A percentile compares a stretch with the other conserved stretches of the same genome.
Conservation (phyloP, 2,113 vertebrate species). For the Limnothrissa miodon region DNA sequence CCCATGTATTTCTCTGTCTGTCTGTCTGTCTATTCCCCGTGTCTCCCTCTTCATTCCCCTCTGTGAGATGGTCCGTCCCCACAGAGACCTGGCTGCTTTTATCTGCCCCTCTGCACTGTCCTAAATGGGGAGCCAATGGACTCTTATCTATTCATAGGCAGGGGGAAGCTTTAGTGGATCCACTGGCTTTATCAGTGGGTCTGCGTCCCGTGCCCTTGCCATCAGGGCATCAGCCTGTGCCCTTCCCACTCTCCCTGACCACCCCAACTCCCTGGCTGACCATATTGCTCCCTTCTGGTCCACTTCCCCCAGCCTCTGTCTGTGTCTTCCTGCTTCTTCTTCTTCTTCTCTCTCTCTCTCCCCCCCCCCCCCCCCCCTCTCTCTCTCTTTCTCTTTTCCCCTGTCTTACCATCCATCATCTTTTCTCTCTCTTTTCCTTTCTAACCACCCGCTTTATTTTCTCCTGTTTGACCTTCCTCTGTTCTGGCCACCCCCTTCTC, state of each 20-base stretch:
- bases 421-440: slow-evolving; percentile 24
- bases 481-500: slow-evolving; percentile 23
- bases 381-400: not conserved
- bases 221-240: not conserved
- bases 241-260: not conserved
- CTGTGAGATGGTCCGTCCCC: slow-evolving; percentile 30
- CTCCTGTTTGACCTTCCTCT: slow-evolving; percentile 48
- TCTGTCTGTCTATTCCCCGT: not conserved
- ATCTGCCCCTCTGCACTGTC: slow-evolving; percentile 43
- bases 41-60: slow-evolving; percentile 16
- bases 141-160: slow-evolving; percentile 52
- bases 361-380: slow-evolving; percentile 19
- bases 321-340: not conserved
- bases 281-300: not conserved
- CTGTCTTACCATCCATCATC: not conserved
- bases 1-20: not conserved
- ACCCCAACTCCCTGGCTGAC: not conserved
- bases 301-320: not conserved
- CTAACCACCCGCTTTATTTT: slow-evolving; percentile 22
- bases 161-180: slow-evolving; percentile 48
- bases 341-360: slow-evolving; percentile 6
- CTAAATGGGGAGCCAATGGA: slow-evolving; percentile 40
- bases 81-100: slow-evolving; percentile 50
- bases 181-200: not conserved
- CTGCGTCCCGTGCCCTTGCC: slow-evolving; percentile 16